These are phyloP conservation scores for Mesorhabditis belari DNA, from an alignment of 2,888 invertebrate species.

Conservation along the genomic window DNA sequence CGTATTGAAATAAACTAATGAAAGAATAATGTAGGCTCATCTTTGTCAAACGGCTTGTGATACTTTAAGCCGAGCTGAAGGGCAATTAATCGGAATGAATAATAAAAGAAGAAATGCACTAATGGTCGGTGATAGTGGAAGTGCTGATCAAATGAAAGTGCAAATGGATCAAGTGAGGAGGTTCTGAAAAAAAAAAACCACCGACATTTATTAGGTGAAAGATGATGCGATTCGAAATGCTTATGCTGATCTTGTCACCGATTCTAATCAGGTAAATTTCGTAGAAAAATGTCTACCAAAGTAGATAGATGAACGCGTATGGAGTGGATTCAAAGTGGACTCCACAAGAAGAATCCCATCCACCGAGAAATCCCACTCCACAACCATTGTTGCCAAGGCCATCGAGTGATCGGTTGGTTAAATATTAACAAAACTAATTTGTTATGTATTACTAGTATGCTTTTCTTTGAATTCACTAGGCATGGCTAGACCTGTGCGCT, in stretches of 20 bases:
- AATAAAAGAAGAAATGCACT: constrained; percentile 29
- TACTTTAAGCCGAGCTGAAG: constrained; percentile 29
- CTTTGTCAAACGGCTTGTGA: constrained; percentile 30
- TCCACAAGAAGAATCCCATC: constrained; percentile 19
- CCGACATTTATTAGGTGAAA: constrained; percentile 13
- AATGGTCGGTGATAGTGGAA: constrained; percentile 26
- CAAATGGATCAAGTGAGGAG: constrained; percentile 23
- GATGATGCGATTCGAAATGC: constrained; percentile 25
- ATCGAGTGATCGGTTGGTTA: no score
- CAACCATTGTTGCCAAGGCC: not conserved
- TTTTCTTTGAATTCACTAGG: no score
- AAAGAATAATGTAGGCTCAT: constrained; percentile 19
- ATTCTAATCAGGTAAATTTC: constrained; percentile 9
- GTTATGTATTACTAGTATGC: no score
- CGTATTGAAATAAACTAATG: no score
- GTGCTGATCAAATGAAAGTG: constrained; percentile 14
- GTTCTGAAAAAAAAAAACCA: not conserved
- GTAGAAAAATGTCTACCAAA: not conserved
- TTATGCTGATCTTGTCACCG: constrained; percentile 34
- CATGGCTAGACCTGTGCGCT: no score
- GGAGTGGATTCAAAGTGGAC: constrained; percentile 40
- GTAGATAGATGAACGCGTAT: constrained; percentile 25
- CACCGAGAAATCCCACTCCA: not conserved
- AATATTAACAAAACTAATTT: no score
- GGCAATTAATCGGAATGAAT: constrained; percentile 23